Base-by-base conservation (phyloP, 2,797 vertebrate genomes). In the Epinephelus malabaricus region DNA sequence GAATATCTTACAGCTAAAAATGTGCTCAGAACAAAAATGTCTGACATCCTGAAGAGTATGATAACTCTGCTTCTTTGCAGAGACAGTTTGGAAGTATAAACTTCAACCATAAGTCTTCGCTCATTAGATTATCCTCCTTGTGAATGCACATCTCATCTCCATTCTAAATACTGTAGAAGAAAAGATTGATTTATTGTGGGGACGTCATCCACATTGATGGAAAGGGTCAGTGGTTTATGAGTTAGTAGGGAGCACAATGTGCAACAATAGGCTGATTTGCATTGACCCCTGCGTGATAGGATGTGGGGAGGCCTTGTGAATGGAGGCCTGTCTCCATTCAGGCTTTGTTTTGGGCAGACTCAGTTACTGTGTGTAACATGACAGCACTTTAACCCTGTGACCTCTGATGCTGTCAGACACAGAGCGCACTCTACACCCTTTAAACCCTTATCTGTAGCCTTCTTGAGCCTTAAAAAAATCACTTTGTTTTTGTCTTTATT, bases 231-330 rank as follows among this genome's bases (percentile, higher is more conserved):
- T 59, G 34, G 21, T 58, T 58, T 54, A 14, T 65, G 59, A 47
- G 56, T 73, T 49, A 62, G 45, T 19, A 23, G 43, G 59, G 43
- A 62, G 56, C 65, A 27, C 73, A 51, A 19, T 23, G 67, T 25
- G 25, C 19, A 61, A 86, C 85, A 85, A 81, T 47, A 30, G 75
- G 53, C 63, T 80, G 60, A 71, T 85, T 85, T 80, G 79, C 77
- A 73, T 81, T 12, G 53, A 76, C 63, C 30, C 46, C 54, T n/a
- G 17, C 68, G 55, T 84, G 73, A 38, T 61, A 13, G 53, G 51
- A 40, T 72, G 64, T n/a, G 46, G 58, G 43, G 62, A 43, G 47
- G 51, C 61, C 50, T 18, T 70, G 17, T 79, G 86, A 79, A 67
- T 53, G 21, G 46, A 73, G 61, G 27, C 61, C 62, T 43, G 49